Evolutionary conservation across 2,888 invertebrate genomes (phyloP).

Genomic region (Drosophila rubida): DNA sequence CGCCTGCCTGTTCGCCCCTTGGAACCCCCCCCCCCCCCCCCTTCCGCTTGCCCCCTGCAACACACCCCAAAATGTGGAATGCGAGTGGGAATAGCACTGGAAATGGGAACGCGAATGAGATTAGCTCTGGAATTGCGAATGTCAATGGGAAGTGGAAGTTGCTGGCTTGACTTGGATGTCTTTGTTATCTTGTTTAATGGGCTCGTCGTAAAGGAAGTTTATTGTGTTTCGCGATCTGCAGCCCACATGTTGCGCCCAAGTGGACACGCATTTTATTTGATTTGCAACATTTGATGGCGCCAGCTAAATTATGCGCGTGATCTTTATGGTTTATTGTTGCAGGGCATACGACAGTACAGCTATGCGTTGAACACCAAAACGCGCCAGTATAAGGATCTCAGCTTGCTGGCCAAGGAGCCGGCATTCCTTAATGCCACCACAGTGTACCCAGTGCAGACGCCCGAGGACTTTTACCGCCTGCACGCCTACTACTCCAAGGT

Average conservation of each 20-base stretch:
- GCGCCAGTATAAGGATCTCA: slow-evolving; percentile 85
- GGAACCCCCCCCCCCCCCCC: too few species aligned
- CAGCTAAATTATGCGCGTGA: not conserved
- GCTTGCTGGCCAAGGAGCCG: slow-evolving; percentile 82
- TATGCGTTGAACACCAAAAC: slow-evolving; percentile 76
- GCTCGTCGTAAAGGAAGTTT: slow-evolving; percentile 50
- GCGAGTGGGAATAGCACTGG: slow-evolving; percentile 6
- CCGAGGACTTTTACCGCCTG: slow-evolving; percentile 88
- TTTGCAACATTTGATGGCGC: slow-evolving; percentile 34
- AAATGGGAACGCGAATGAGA: slow-evolving; percentile 8
- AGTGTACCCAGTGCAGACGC: slow-evolving; percentile 88
- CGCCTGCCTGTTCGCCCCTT: not conserved
- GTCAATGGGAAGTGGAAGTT: slow-evolving; percentile 2
- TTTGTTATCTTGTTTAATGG: slow-evolving; percentile 23
- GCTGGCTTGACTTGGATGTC: too few species aligned
- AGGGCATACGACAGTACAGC: slow-evolving; percentile 82
- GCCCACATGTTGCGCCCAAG: slow-evolving; percentile 36
- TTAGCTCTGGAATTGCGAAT: slow-evolving; percentile 12
- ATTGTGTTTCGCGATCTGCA: slow-evolving; percentile 42
- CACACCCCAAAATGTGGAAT: not conserved
- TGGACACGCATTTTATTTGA: slow-evolving; percentile 23
- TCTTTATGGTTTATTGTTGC: slow-evolving; percentile 9
- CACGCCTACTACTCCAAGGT: slow-evolving; percentile 91
- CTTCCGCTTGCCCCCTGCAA: not conserved
- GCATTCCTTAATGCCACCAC: slow-evolving; percentile 87